phyloP scores from a whole-genome alignment of 2,888 invertebrate species.

The Conchocele bisecta region DNA sequence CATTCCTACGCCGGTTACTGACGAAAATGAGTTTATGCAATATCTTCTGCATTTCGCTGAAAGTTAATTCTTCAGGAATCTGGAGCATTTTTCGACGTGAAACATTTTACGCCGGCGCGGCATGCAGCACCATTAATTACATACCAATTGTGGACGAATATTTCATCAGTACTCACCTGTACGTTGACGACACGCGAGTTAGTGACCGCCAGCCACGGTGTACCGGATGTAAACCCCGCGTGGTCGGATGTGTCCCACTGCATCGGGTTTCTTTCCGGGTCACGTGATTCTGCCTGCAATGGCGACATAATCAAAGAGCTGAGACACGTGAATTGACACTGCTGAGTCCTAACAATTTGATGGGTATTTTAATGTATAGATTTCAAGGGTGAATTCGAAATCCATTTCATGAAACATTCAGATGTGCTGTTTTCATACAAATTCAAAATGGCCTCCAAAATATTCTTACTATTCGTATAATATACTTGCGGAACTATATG shows the following conservation, averaged over 20 bases:
- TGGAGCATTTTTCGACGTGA: no score
- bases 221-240: slow-evolving; percentile 9
- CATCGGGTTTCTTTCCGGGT: slow-evolving; percentile 4
- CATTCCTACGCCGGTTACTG: no score
- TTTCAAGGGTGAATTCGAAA: neutral
- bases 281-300: neutral
- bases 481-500: no score
- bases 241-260: slow-evolving; percentile 3
- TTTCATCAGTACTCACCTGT: no score
- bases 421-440: no score
- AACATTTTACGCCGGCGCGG: no score
- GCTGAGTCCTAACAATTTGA: neutral
- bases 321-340: neutral
- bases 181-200: no score
- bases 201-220: slow-evolving; percentile 76
- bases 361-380: neutral
- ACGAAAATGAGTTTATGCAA: no score
- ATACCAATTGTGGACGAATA: neutral
- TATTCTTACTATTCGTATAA: no score
- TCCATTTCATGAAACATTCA: neutral
- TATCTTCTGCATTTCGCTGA: no score
- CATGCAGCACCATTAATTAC: neutral
- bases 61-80: no score
- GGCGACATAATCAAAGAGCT: neutral
- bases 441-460: no score